Evolutionary conservation across 2,888 invertebrate species (phyloP), one percentile per base, ranked within the genome.

Genomic region (Megastigmus dorsalis): DNA sequence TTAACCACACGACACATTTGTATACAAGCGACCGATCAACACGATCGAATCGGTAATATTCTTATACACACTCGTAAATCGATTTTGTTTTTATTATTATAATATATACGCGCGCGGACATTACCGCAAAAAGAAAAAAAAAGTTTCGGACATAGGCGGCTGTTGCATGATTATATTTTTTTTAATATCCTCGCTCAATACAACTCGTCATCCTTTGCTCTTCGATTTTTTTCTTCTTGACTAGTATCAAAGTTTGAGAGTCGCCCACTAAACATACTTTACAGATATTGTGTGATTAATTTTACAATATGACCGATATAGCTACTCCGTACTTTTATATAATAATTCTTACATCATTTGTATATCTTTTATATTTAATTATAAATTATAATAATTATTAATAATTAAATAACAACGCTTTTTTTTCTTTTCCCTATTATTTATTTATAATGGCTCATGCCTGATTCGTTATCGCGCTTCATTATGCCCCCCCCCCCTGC

Each of bases 221-320:
- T 59, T 63, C 13, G 55, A 54, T 10, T 45, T 26, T 57, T 74
- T 63, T 69, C 45, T 55, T 72, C 63, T 75, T 77, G 76, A 48
- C 68, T 72, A 76, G 74, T 79, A 74, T 74, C 73, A 71, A 75
- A 74, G 70, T 76, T 75, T 65, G 43, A 74, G 63, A 71, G 57
- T 62, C 74, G 74, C 65, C 68, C 72, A 66, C 60, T 76, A 76
- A 66, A 75, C 62, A 67, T 77, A 70, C 71, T 74, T 76, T 76
- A 77, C 72, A 72, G 66, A 73, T 71, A 75, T 74, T 74, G 68
- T 75, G 52, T 73, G 69, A 79, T 78, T 79, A 76, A 76, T 76
- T 75, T 76, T 76, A 76, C 70, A 73, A 66, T 74, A 67, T 70
- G 52, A 70, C 54, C 54, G 43, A 68, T 63, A 66, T 50, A 70